phyloP scores from a whole-genome alignment of 2,113 vertebrate genomes.

The Turdus rufiventris region DNA sequence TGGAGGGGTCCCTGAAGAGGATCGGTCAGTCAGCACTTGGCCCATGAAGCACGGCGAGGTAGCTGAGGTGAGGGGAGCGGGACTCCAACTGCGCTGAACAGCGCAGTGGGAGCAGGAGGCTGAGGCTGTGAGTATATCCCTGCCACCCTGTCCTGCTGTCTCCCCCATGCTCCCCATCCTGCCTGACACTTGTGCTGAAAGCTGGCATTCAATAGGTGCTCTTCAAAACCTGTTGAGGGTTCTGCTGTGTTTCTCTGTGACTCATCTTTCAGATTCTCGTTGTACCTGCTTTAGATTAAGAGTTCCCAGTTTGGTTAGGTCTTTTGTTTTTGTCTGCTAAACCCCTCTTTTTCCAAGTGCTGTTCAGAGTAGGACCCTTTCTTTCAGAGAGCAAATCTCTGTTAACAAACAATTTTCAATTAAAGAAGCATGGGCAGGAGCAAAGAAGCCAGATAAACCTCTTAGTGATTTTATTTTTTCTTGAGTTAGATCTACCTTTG shows the following conservation, averaged over 20 bases:
- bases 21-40: neutral
- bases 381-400: neutral
- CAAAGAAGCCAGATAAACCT: neutral
- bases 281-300: neutral
- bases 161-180: neutral
- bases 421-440: neutral
- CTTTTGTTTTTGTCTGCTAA: neutral
- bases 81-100: accelerated
- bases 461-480: neutral
- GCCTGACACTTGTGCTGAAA: neutral
- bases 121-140: neutral
- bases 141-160: neutral
- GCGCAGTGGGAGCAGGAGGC: neutral
- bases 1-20: neutral
- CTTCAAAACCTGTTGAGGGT: neutral
- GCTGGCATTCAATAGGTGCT: neutral
- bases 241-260: neutral
- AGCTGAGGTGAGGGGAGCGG: neutral
- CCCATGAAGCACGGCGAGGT: neutral
- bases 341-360: neutral
- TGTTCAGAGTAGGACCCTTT: neutral
- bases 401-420: neutral
- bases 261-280: neutral
- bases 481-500: neutral
- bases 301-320: neutral